Conservation (phyloP, 2,113 vertebrate species). For the Phylloscopus whistleri region DNA sequence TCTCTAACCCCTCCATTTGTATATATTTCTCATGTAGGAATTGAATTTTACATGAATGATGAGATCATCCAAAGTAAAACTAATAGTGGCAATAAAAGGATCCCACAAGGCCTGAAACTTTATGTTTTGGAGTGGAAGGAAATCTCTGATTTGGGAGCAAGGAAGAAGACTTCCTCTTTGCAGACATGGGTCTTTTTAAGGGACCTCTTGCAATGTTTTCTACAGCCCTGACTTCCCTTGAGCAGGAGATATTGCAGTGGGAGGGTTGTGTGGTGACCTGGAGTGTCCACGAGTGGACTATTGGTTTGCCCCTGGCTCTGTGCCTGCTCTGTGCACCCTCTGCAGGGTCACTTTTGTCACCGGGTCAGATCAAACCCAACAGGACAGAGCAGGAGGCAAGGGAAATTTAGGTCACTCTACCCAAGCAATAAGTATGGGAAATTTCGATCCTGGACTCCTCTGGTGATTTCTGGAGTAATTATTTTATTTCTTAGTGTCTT, state of each 20-base stretch:
- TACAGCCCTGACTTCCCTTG: background rate
- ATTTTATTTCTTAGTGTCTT: background rate
- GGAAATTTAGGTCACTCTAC: background rate
- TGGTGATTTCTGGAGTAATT: background rate
- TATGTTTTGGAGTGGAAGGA: background rate
- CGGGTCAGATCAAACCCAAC: rapidly evolving
- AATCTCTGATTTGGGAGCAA: background rate
- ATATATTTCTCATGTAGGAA: background rate
- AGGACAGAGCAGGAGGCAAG: background rate
- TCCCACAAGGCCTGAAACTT: background rate
- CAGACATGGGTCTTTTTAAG: background rate
- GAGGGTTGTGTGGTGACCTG: background rate
- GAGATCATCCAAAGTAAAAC: constrained; percentile 28
- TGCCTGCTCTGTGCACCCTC: background rate
- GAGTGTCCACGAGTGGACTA: background rate
- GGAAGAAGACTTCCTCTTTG: background rate
- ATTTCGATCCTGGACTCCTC: background rate
- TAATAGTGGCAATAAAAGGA: background rate
- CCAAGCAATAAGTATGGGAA: background rate
- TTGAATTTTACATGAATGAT: constrained; percentile 27
- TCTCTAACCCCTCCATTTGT: constrained; percentile 18
- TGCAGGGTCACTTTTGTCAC: rapidly evolving
- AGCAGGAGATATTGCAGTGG: background rate
- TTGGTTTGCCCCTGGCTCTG: background rate
- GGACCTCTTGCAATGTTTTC: background rate